Evolutionary conservation across 35 echinoderm and acorn worm species (phyloP).

Genomic region (Ophioderma brevispina): DNA sequence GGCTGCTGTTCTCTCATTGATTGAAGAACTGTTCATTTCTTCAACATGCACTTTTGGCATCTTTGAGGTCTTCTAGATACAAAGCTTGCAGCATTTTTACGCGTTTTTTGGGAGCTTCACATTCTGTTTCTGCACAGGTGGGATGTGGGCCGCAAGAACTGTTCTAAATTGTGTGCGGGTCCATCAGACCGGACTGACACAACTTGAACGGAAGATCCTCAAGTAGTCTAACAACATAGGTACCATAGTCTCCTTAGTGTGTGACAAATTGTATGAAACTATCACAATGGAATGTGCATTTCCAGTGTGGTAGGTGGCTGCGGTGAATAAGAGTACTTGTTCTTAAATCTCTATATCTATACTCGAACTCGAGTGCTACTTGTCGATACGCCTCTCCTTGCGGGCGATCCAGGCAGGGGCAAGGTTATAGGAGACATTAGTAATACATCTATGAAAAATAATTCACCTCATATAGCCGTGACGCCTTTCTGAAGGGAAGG

Average conservation of each 20-base stretch:
- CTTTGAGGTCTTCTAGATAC: too few relatives aligned
- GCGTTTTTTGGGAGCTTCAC: too few relatives aligned
- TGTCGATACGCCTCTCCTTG: conserved; percentile 35
- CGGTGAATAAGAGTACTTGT: conserved; percentile 62
- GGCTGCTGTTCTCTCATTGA: too few relatives aligned
- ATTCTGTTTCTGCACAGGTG: conserved; percentile 37
- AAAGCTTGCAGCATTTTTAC: too few relatives aligned
- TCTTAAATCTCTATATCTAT: too few relatives aligned
- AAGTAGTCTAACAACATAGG: conserved; percentile 21
- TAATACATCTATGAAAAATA: too few relatives aligned
- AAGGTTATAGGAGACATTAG: conserved; percentile 56
- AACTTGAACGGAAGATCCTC: conserved; percentile 16
- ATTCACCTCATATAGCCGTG: conserved; percentile 66
- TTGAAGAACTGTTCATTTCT: too few relatives aligned
- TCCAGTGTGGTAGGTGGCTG: conserved; percentile 24
- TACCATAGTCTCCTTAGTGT: conserved; percentile 35
- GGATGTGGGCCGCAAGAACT: conserved; percentile 6
- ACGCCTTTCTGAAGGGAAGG: too few relatives aligned
- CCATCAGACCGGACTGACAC: conserved; percentile 56
- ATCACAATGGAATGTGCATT: conserved; percentile 33
- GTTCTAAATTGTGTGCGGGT: conserved; percentile 37
- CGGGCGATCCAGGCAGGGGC: conserved; percentile 42
- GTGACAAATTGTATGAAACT: conserved; percentile 10
- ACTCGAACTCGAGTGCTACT: conserved; percentile 50
- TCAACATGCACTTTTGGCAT: too few relatives aligned